These are phyloP conservation scores for Microctenopoma lineatum DNA, from an alignment of 2,797 vertebrate genomes.

Conservation along the genomic window DNA sequence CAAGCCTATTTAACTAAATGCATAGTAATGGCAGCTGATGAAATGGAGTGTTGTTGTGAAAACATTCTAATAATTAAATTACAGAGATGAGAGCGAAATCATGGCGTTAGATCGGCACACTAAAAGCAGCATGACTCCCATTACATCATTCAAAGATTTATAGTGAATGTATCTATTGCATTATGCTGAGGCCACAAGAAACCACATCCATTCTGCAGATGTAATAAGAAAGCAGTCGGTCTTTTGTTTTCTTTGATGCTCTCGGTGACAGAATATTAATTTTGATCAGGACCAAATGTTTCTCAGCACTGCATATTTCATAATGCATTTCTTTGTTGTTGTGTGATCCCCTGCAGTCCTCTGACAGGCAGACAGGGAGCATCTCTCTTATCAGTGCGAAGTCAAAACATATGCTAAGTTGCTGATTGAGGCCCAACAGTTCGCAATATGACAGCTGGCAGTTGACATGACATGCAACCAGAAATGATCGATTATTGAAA, in stretches of 20 bases:
- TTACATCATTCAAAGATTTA: background rate
- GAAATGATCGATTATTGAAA: conserved; percentile 68
- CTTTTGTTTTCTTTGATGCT: conserved; percentile 12
- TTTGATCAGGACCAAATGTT: conserved; percentile 46
- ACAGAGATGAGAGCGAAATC: background rate
- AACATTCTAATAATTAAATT: conserved; percentile 5
- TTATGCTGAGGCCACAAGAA: conserved; percentile 10
- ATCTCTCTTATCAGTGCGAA: conserved; percentile 33
- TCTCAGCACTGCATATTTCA: conserved; percentile 54
- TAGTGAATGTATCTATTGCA: background rate
- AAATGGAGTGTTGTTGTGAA: background rate
- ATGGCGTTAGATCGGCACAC: background rate
- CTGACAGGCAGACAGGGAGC: conserved; percentile 44
- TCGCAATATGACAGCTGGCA: conserved; percentile 52
- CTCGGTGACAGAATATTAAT: conserved; percentile 42
- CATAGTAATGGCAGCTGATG: background rate
- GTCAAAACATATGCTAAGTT: conserved; percentile 35
- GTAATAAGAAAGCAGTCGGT: conserved; percentile 23
- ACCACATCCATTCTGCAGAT: conserved; percentile 3
- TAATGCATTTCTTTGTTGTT: conserved; percentile 61
- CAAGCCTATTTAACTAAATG: conserved; percentile 1
- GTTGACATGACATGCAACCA: conserved; percentile 57
- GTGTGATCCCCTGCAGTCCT: conserved; percentile 50
- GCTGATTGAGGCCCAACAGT: conserved; percentile 49
- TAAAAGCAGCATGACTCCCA: background rate